Percentiles rank a stretch among this genome's conserved stretches.
phyloP scores from a whole-genome alignment of 2,888 invertebrate genomes.

The Ochropacha duplaris region DNA sequence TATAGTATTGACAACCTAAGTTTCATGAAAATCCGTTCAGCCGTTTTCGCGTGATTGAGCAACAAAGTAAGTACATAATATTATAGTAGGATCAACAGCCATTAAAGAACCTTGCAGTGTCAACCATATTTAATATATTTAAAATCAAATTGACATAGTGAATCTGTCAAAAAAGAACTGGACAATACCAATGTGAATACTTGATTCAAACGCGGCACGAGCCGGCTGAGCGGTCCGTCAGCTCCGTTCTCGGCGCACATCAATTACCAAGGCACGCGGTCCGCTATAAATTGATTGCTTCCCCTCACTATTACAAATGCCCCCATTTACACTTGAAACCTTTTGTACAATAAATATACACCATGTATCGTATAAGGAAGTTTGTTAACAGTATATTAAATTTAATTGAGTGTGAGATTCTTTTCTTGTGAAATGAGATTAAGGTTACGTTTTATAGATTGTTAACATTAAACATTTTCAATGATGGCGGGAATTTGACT shows the following conservation, averaged over 20 bases:
- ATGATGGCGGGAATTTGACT: too few species aligned
- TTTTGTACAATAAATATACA: slow-evolving; percentile 23
- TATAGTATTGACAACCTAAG: too few species aligned
- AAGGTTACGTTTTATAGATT: neutral
- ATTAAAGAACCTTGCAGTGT: too few species aligned
- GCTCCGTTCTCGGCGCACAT: slow-evolving; percentile 56
- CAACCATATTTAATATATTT: too few species aligned
- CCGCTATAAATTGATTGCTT: slow-evolving; percentile 73
- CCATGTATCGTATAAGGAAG: slow-evolving; percentile 13
- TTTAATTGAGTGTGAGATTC: neutral
- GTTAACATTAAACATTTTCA: neutral
- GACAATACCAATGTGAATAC: slow-evolving; percentile 6
- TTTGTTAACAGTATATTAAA: neutral
- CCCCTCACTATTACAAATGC: slow-evolving; percentile 47
- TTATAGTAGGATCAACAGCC: too few species aligned
- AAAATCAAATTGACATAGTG: too few species aligned
- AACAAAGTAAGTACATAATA: too few species aligned
- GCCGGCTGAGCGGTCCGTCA: slow-evolving; percentile 43
- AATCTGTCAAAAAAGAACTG: too few species aligned
- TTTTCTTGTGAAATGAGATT: neutral
- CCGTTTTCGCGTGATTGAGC: too few species aligned
- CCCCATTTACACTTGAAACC: slow-evolving; percentile 40
- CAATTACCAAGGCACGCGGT: slow-evolving; percentile 58
- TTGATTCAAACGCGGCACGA: slow-evolving; percentile 35
- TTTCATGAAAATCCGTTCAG: too few species aligned